Evolutionary conservation across 2,888 invertebrate genomes (phyloP).

Genomic region (Ametastegia equiseti): DNA sequence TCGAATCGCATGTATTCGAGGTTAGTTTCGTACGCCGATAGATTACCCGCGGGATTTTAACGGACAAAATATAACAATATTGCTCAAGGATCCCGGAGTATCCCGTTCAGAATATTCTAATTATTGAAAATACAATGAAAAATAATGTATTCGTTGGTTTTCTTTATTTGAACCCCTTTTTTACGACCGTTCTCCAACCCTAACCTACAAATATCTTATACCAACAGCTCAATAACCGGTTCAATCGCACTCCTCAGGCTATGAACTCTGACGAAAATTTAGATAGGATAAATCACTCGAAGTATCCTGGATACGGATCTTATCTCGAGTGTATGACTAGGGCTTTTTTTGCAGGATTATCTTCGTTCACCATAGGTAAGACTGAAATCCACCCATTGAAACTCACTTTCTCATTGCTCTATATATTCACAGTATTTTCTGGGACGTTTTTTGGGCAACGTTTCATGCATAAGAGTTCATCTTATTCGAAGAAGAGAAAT

Average conservation of each 20-base stretch:
- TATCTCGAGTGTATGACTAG: constrained; percentile 76
- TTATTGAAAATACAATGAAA: neutral
- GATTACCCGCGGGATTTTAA: neutral
- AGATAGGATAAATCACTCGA: neutral
- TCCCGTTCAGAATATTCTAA: neutral
- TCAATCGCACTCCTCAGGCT: neutral
- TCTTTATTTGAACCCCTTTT: neutral
- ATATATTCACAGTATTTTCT: constrained; percentile 71
- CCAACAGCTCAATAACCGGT: neutral
- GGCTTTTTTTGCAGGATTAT: constrained; percentile 74
- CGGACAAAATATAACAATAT: neutral
- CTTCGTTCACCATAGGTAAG: constrained; percentile 75
- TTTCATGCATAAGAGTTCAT: constrained; percentile 69
- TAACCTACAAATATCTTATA: constrained; percentile 18
- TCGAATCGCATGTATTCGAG: neutral
- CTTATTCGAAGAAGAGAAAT: constrained; percentile 70
- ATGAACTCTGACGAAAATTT: constrained; percentile 14
- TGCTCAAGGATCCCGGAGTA: neutral
- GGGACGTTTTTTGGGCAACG: constrained; percentile 75
- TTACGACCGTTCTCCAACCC: neutral
- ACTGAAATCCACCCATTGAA: neutral
- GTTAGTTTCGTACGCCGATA: neutral
- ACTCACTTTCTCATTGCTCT: constrained; percentile 49
- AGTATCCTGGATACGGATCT: constrained; percentile 25
- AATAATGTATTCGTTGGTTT: neutral